phyloP scores from a whole-genome alignment of 1,140 invertebrate species.

The Trichonephila clavata region DNA sequence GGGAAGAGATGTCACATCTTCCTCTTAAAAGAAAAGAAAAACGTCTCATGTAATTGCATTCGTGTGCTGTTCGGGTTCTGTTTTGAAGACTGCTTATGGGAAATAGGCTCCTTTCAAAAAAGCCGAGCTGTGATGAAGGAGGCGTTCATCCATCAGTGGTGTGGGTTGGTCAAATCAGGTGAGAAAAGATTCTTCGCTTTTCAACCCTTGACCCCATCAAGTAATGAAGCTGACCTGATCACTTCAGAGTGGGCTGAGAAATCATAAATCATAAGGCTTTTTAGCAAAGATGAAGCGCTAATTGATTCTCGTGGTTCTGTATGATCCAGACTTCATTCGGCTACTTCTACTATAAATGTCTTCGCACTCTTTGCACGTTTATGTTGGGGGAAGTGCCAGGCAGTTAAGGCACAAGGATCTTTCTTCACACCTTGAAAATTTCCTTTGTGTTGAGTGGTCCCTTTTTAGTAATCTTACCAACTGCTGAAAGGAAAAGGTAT shows the following conservation, averaged over 20 bases:
- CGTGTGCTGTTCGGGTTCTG: neutral
- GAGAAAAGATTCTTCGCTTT: constrained; percentile 40
- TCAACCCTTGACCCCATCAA: constrained; percentile 48
- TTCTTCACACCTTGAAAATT: neutral
- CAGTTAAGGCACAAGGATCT: neutral
- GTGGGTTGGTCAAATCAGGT: constrained; percentile 44
- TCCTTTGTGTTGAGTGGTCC: neutral
- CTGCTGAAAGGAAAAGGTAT: constrained; percentile 9
- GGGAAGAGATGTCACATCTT: neutral
- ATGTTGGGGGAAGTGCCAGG: neutral
- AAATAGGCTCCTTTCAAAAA: constrained; percentile 7
- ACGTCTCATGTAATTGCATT: neutral
- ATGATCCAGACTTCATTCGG: neutral
- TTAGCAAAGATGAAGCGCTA: constrained; percentile 39
- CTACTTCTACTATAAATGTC: neutral
- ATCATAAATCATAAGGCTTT: constrained; percentile 54
- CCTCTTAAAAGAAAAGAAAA: neutral
- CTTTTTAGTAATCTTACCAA: neutral
- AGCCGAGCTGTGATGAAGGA: constrained; percentile 43
- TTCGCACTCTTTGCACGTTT: constrained; percentile 23
- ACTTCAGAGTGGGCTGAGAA: neutral
- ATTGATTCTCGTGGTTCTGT: constrained; percentile 17
- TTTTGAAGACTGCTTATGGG: neutral
- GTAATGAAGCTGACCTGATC: constrained; percentile 56
- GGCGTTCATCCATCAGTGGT: constrained; percentile 32